Base-by-base conservation (phyloP, 2,113 vertebrate species). In the Laticauda laticaudata region DNA sequence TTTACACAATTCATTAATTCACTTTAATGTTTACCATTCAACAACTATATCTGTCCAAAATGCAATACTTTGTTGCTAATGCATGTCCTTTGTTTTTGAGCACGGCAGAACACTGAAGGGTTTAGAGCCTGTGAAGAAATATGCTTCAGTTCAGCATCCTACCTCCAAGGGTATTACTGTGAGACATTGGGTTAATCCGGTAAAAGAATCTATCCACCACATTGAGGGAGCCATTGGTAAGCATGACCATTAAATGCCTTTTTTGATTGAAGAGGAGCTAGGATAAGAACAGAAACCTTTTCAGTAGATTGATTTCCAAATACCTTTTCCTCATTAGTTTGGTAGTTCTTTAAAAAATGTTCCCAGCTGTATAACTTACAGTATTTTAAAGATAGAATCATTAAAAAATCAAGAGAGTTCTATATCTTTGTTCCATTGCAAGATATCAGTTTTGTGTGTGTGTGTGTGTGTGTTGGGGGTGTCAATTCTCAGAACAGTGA, bases 141-240 rank as follows among this genome's bases (percentile, higher is more conserved):
- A 94, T 2, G 7, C 29, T 43, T 81, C 92, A 4, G 9, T 87
- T 23, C 94, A 96, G 20, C 3, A 23, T n/a, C 56, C 43, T 29
- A 93, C 93, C 34, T 69, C 86, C 14, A 92, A 92, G 29, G 54
- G 91, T 6, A 48, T 90, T 48, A 75, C 39, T 92, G 92, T 94
- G 91, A 97, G 91, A 92, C 88, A 97, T 6, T 98, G 98, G 98
- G 95, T 97, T 34, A 97, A 96, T 94, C 96, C 98, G 29, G 96
- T 97, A 93, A 98, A 97, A 94, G 88, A 96, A 48, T 98, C 98
- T n/a, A 96, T 98, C 91, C 91, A 98, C 94, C 98, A 97, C 95
- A 96, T 97, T 26, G 97, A 98, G 51, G 98, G 98, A 95, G 94
- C 97, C 53, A 97, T 98, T 54, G 98, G 98, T 98, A 34, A 97